Evolutionary conservation across 1,140 invertebrate species (phyloP).

Genomic region (Agrypnia vestita): DNA sequence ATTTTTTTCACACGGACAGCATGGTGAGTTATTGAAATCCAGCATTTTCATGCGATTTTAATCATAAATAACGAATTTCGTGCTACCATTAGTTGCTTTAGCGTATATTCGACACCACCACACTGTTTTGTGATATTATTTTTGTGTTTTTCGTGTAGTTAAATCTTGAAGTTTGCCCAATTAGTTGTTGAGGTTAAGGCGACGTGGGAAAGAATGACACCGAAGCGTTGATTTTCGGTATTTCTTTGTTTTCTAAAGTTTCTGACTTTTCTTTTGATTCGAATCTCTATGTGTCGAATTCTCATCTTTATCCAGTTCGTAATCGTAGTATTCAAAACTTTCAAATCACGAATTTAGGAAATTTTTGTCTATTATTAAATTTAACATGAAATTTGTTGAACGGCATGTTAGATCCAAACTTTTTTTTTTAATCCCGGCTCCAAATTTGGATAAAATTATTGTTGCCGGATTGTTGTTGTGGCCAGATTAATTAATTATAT

Average conservation of each 20-base stretch:
- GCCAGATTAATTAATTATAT: too few species aligned
- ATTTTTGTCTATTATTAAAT: not conserved
- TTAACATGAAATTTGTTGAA: not conserved
- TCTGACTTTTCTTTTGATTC: too few species aligned
- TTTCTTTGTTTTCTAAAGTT: too few species aligned
- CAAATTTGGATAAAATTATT: too few species aligned
- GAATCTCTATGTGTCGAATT: not conserved
- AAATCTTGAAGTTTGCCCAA: too few species aligned
- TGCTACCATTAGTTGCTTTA: not conserved
- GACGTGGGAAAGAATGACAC: constrained; percentile 17
- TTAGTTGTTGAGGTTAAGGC: constrained; percentile 38
- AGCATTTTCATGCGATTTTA: constrained; percentile 4
- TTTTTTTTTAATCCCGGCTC: not conserved
- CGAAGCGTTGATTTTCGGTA: too few species aligned
- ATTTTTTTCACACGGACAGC: constrained; percentile 43
- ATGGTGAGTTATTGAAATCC: constrained; percentile 44
- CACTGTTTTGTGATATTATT: not conserved
- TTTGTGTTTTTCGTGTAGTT: not conserved
- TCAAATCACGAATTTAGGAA: not conserved
- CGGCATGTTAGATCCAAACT: not conserved
- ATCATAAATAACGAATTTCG: not conserved
- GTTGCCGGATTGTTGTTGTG: too few species aligned
- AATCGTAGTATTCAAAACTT: not conserved
- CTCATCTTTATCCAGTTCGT: not conserved
- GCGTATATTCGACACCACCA: not conserved